Evolutionary conservation across 2,113 vertebrate genomes (phyloP), one percentile per base, ranked within the genome.

Genomic region (Trematocara variabile): DNA sequence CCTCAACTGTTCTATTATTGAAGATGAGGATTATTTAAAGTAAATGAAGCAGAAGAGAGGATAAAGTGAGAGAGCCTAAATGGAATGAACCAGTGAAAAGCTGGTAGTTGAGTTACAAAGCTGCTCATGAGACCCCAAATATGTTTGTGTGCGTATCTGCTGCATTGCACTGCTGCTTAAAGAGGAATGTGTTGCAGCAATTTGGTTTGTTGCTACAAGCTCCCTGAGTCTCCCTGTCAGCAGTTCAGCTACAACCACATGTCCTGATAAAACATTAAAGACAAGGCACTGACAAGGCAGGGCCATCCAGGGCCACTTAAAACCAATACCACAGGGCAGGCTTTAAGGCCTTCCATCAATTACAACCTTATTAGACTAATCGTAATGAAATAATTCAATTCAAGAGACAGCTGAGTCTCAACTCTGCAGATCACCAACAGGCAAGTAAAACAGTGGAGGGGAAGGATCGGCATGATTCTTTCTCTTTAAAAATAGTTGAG

Each of bases 311-410:
- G 93, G 89, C 90, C 92, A 93, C 90, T 93, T 93, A 90, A 90
- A 91, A 91, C 89, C 93, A 91, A 94, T 93, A 92, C 91, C 79
- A 83, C 34, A 73, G 91, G 81, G 88, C 89, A 89, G 87, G 80
- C 85, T 92, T 48, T 65, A 87, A 92, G 93, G 93, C 91, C 91
- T 89, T 94, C 88, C 88, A 88, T 96, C 95, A 95, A 95, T 96
- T 95, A 95, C 89, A 94, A 92, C 77, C 92, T 85, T 93, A 95
- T 95, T 95, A 95, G 90, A 68, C 86, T 87, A 91, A 95, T 93
- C 86, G 87, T 94, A 94, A 94, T 94, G 86, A 93, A 94, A 95
- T 96, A 94, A 95, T 94, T 84, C 77, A 91, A 94, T 94, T 88
- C 79, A 82, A 63, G 46, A 88, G 89, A 93, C 86, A 90, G 90